A percentile compares a stretch with the other conserved stretches of the same genome.
phyloP scores from a whole-genome alignment of 2,113 vertebrate species.

The Myotis brandtii region DNA sequence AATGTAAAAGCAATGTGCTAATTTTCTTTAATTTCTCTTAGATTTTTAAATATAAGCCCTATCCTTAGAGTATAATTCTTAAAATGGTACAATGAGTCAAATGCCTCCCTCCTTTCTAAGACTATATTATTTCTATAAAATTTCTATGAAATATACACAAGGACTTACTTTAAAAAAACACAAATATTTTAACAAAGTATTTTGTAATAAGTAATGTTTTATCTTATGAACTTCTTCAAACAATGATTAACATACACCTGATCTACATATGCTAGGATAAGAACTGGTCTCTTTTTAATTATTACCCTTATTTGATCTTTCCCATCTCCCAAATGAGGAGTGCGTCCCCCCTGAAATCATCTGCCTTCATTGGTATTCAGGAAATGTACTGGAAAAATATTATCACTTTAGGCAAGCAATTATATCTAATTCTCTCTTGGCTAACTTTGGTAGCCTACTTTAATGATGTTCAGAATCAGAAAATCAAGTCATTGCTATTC shows the following conservation, averaged over 20 bases:
- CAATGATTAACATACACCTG: background rate
- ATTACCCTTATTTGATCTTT: slow-evolving; percentile 62
- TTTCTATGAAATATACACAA: slow-evolving; percentile 52
- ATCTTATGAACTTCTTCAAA: slow-evolving; percentile 45
- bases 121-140: slow-evolving; percentile 32
- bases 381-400: slow-evolving; percentile 84
- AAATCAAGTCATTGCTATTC: slow-evolving; percentile 88
- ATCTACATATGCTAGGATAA: background rate
- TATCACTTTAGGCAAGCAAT: slow-evolving; percentile 90
- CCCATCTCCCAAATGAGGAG: slow-evolving; percentile 60
- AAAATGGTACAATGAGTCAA: slow-evolving; percentile 49
- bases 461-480: slow-evolving; percentile 79
- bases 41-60: slow-evolving; percentile 22
- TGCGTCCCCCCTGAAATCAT: slow-evolving; percentile 72
- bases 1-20: slow-evolving; percentile 42
- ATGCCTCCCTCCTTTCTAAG: background rate
- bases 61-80: slow-evolving; percentile 29
- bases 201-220: slow-evolving; percentile 41
- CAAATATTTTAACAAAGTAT: slow-evolving; percentile 1
- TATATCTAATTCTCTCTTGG: slow-evolving; percentile 87
- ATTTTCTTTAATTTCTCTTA: slow-evolving; percentile 31
- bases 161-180: slow-evolving; percentile 63
- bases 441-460: slow-evolving; percentile 83
- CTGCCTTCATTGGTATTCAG: slow-evolving; percentile 90
- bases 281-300: slow-evolving; percentile 64